phyloP scores from a whole-genome alignment of 2,888 invertebrate genomes.

The Meliscaeva auricollis region DNA sequence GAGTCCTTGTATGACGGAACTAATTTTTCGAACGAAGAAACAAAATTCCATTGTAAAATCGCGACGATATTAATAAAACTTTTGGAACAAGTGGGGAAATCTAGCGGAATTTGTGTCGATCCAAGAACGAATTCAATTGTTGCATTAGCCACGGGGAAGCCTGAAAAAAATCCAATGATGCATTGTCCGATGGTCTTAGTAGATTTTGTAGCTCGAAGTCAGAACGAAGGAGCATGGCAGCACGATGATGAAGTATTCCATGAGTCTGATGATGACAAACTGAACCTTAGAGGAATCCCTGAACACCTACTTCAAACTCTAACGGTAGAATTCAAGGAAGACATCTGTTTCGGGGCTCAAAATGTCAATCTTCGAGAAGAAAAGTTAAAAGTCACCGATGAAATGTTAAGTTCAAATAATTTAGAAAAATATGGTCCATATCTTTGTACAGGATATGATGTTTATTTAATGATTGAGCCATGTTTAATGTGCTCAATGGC shows the following conservation, averaged over 20 bases:
- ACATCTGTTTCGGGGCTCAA: conserved; percentile 85
- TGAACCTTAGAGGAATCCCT: conserved; percentile 84
- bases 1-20: conserved; percentile 88
- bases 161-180: conserved; percentile 88
- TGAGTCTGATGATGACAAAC: conserved; percentile 79
- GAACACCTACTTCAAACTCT: conserved; percentile 82
- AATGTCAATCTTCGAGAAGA: conserved; percentile 74
- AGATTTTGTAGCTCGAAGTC: conserved; percentile 93
- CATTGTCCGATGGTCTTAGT: conserved; percentile 94
- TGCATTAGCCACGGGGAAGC: conserved; percentile 86
- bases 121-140: conserved; percentile 88
- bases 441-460: conserved; percentile 94
- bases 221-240: conserved; percentile 89
- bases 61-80: conserved; percentile 85
- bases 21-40: conserved; percentile 86
- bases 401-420: conserved; percentile 79
- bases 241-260: conserved; percentile 78
- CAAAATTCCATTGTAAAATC: conserved; percentile 85
- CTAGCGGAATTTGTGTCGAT: conserved; percentile 90
- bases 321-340: conserved; percentile 82
- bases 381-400: background rate
- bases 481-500: conserved; percentile 99
- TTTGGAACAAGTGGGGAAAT: conserved; percentile 79
- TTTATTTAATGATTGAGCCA: conserved; percentile 93
- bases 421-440: conserved; percentile 87